These are phyloP conservation scores for Pangasius macronema DNA, from an alignment of 2,797 vertebrate genomes.

Conservation along the genomic window DNA sequence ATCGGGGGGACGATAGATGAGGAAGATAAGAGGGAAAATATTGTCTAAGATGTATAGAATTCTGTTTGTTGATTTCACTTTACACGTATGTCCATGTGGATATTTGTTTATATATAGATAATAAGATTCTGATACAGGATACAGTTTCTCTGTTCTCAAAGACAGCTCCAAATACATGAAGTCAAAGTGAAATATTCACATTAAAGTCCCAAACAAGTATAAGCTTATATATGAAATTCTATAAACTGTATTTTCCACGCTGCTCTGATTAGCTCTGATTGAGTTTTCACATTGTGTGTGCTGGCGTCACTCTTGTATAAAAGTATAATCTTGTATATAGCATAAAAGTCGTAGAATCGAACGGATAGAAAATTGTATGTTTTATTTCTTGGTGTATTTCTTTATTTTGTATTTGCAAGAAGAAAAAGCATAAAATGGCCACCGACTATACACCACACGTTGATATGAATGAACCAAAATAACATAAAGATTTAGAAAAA, in stretches of 20 bases:
- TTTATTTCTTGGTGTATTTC: neutral
- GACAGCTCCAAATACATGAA: neutral
- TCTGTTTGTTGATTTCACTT: constrained; percentile 62
- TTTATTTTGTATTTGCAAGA: neutral
- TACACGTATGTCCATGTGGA: neutral
- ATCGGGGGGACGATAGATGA: constrained; percentile 20
- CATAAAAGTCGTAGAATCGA: neutral
- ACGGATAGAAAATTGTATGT: neutral
- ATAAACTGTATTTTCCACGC: neutral
- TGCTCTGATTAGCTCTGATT: neutral
- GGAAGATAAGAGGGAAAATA: constrained; percentile 64
- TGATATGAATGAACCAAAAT: neutral
- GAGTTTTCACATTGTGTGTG: neutral
- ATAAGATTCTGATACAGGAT: neutral
- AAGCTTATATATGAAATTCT: neutral
- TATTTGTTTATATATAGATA: neutral
- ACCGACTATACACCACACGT: neutral
- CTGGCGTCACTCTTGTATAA: too few relatives aligned
- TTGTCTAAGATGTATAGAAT: constrained; percentile 65
- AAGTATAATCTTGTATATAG: neutral
- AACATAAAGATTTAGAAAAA: neutral
- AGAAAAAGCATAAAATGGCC: neutral
- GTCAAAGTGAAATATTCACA: neutral
- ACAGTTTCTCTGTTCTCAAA: neutral
- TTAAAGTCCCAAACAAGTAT: neutral